Evolutionary conservation across 2,888 invertebrate genomes (phyloP), one percentile per base, ranked within the genome.

Genomic region (Eupithecia centaureata): DNA sequence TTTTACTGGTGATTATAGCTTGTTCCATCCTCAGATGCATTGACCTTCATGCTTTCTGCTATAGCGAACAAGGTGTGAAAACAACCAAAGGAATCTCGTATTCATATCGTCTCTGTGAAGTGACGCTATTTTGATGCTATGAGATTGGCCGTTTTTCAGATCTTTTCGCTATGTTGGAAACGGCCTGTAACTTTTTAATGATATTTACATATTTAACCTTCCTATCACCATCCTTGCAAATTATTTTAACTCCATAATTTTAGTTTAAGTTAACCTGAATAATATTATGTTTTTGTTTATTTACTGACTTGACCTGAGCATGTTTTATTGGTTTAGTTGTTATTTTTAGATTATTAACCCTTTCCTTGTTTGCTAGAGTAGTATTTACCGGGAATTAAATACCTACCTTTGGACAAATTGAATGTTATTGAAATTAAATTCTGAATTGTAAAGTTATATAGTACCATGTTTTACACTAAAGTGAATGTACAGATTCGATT

Each of bases 1-100:
- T 72, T 61, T 63, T 63, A 68, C 63, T 71, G 68, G 70, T 51
- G 35, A 42, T 27, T 30, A 27, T 56, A 28, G 47, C 47, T 57
- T 42, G 10, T 32, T 61, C 42, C 15, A 32, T 51, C 22, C 42
- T 30, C 18, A 15, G 2, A 27, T 27, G 27, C 25, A 51, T 51
- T 25, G 47, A 3, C 27, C 5, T 27, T 52, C 2, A 42, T 2
- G 47, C 7, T 22, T 22, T 47, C 47, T 47, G 47, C 10, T 8
- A 47, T 12, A n/a, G 8, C 0, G 47, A 22, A 10, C 22, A 42
- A 18, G 32, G n/a, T 22, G 22, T 47, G 12, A 42, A 42, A 42
- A 12, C 47, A 47, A 10, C 47, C 47, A 47, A 22, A 1, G 22
- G 10, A 22, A 47, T 47, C 8, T 47, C 47, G 22, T 47, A 22